Conservation (phyloP, 2,888 invertebrate genomes). For the Drosophila hamatofila region DNA sequence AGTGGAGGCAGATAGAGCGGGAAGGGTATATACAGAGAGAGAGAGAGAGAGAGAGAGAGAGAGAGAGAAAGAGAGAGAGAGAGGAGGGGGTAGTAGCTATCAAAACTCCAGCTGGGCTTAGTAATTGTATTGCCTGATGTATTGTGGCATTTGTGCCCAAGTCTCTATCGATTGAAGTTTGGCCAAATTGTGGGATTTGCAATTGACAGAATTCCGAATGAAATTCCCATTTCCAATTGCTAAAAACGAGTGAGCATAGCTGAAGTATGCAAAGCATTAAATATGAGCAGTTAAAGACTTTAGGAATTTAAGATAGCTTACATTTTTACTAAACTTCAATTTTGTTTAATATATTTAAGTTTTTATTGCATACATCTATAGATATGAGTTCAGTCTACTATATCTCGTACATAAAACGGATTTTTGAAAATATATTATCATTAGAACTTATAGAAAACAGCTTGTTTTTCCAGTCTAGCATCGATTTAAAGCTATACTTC, state of each 20-base stretch:
- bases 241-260: not conserved
- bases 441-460: too few species aligned
- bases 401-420: too few species aligned
- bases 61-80: not conserved
- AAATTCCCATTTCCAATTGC: constrained; percentile 27
- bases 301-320: not conserved
- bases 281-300: not conserved
- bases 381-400: too few species aligned
- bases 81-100: not conserved
- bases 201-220: constrained; percentile 53
- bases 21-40: too few species aligned
- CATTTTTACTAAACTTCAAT: too few species aligned
- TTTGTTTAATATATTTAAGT: too few species aligned
- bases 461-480: too few species aligned
- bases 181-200: constrained; percentile 36
- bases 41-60: not conserved
- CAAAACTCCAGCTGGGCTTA: constrained; percentile 49
- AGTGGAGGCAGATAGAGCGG: constrained; percentile 1
- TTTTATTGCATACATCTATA: too few species aligned
- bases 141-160: constrained; percentile 29
- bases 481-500: too few species aligned
- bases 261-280: not conserved
- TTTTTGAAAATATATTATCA: too few species aligned
- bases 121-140: constrained; percentile 69
- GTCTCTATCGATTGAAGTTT: constrained; percentile 50